Evolutionary conservation across 2,797 vertebrate species (phyloP).

Genomic region (Propithecus perrieri): DNA sequence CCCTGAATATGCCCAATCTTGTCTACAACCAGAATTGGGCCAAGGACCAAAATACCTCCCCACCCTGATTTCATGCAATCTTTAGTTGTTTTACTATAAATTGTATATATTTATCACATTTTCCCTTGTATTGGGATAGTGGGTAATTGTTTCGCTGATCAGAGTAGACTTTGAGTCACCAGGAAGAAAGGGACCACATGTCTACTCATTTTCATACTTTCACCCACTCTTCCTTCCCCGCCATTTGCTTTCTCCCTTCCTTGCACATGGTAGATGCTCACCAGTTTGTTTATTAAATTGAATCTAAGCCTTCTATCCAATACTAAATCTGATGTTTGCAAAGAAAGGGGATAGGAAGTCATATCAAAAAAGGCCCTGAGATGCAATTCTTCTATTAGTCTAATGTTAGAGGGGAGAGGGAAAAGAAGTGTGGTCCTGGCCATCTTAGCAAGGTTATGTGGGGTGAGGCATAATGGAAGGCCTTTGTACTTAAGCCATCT

Average conservation of each 20-base stretch:
- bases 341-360: not conserved
- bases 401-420: not conserved
- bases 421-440: not conserved
- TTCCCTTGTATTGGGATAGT: not conserved
- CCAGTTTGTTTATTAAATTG: not conserved
- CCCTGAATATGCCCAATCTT: not conserved
- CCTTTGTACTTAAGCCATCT: not conserved
- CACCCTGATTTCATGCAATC: not conserved
- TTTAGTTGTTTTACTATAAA: not conserved
- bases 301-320: not conserved
- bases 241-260: not conserved
- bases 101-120: not conserved
- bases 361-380: not conserved
- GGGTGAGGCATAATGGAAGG: slow-evolving; percentile 25
- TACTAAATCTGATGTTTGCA: not conserved
- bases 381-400: not conserved
- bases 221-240: not conserved
- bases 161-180: not conserved
- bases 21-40: not conserved
- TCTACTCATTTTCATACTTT: not conserved
- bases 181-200: not conserved
- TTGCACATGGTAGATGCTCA: not conserved
- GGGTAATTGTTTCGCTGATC: not conserved
- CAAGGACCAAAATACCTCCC: not conserved
- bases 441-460: not conserved